Percentiles rank a stretch among this genome's conserved stretches.
Conservation (phyloP, 1,140 invertebrate genomes). For the Phenacoccus solenopsis region DNA sequence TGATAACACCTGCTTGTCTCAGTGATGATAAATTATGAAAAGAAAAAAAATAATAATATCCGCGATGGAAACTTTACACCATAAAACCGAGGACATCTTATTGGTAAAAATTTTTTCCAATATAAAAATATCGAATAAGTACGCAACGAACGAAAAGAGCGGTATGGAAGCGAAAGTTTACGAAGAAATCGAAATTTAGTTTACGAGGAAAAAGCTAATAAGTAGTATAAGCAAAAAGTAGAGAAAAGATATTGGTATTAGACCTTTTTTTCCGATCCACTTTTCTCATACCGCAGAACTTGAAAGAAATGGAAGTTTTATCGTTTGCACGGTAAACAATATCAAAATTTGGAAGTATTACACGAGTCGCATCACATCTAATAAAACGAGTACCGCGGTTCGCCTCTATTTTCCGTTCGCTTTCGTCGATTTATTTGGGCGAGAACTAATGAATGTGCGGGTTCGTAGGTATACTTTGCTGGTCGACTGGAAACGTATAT, state of each 20-base stretch:
- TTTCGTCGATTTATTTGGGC: no score
- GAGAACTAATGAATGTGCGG: no score
- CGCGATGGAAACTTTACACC: neutral
- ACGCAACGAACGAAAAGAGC: no score
- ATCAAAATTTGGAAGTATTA: neutral
- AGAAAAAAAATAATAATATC: neutral
- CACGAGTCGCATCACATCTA: no score
- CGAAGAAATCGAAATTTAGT: neutral
- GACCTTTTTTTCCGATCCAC: neutral
- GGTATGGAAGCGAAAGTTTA: no score
- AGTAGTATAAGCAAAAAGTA: neutral
- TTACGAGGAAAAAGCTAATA: neutral
- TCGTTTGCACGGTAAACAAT: neutral
- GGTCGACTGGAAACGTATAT: no score
- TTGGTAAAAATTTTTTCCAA: neutral
- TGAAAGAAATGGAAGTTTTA: neutral
- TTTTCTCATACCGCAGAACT: neutral
- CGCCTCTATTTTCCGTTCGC: no score
- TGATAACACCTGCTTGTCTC: neutral
- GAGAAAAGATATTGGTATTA: neutral
- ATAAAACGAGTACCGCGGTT: no score
- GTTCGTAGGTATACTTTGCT: no score
- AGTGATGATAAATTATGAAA: neutral
- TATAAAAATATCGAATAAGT: neutral
- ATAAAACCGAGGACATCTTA: neutral